A percentile compares a stretch with the other conserved stretches of the same genome.
Evolutionary conservation across 2,888 invertebrate species (phyloP).

Genomic region (Tipula unca): DNA sequence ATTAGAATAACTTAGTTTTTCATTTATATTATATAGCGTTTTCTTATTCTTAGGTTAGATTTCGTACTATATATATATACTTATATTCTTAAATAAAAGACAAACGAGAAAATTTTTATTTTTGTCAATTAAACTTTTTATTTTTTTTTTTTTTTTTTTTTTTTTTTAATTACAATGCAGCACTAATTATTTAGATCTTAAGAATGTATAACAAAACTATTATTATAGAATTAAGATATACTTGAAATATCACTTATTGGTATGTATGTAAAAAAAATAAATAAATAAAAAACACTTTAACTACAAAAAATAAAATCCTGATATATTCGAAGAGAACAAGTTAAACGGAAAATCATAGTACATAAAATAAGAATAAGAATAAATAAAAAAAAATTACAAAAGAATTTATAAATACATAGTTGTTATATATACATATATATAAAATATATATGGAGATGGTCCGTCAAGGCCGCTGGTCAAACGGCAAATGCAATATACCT

Average conservation of each 20-base stretch:
- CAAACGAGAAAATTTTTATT: neutral
- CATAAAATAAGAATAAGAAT: neutral
- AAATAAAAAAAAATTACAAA: neutral
- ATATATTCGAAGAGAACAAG: neutral
- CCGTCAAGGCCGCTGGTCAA: constrained; percentile 21
- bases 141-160: neutral
- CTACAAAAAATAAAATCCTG: neutral
- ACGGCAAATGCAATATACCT: constrained; percentile 20
- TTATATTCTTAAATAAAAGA: neutral
- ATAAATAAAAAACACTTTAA: neutral
- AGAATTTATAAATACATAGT: neutral
- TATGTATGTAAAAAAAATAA: neutral
- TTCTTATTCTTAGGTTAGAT: neutral
- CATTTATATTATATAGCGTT: neutral
- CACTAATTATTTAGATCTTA: neutral
- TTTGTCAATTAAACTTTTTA: neutral
- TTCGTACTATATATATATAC: neutral
- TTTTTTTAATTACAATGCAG: neutral
- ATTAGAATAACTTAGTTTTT: neutral
- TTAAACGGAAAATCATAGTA: neutral
- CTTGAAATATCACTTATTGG: neutral
- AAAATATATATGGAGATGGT: neutral
- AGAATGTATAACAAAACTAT: too few species aligned
- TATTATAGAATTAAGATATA: neutral
- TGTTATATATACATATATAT: neutral